Evolutionary conservation across 2,888 invertebrate species (phyloP).

Genomic region (Arenicola marina): DNA sequence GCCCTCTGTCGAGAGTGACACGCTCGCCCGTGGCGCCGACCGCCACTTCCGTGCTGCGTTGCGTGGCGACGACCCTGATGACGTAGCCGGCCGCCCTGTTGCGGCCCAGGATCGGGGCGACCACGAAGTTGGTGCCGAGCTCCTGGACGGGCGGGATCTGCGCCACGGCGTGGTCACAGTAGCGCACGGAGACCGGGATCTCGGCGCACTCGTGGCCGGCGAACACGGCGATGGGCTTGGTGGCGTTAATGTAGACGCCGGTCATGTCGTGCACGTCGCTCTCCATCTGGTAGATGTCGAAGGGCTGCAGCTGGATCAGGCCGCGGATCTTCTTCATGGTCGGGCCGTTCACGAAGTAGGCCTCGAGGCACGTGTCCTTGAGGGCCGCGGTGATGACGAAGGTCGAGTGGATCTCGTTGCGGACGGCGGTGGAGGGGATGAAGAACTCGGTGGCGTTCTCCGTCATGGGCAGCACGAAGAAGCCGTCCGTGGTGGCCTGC

Average conservation of each 20-base stretch:
- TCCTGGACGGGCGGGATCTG: slow-evolving; percentile 15
- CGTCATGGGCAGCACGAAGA: slow-evolving; percentile 14
- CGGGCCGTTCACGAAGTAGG: slow-evolving; percentile 5
- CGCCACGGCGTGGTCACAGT: slow-evolving; percentile 15
- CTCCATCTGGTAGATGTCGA: slow-evolving; percentile 7
- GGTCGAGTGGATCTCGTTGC: background rate
- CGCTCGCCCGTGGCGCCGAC: background rate
- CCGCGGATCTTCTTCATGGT: background rate
- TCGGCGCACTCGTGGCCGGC: slow-evolving; percentile 17
- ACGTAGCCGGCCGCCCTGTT: slow-evolving; percentile 11
- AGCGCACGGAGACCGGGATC: background rate
- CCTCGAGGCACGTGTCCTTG: slow-evolving; percentile 10
- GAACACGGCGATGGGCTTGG: slow-evolving; percentile 16
- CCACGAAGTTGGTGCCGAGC: slow-evolving; percentile 10
- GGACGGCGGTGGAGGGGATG: background rate
- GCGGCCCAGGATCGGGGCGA: slow-evolving; percentile 16
- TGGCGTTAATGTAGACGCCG: slow-evolving; percentile 14
- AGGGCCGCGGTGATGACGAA: background rate
- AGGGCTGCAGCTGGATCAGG: background rate
- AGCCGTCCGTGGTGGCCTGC: slow-evolving; percentile 15
- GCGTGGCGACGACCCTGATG: slow-evolving; percentile 11
- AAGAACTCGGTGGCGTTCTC: slow-evolving; percentile 13
- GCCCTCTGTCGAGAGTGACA: background rate
- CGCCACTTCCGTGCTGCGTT: background rate
- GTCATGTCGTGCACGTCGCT: slow-evolving; percentile 9